Evolutionary conservation across 2,113 vertebrate genomes (phyloP).

Genomic region (Mus pahari): DNA sequence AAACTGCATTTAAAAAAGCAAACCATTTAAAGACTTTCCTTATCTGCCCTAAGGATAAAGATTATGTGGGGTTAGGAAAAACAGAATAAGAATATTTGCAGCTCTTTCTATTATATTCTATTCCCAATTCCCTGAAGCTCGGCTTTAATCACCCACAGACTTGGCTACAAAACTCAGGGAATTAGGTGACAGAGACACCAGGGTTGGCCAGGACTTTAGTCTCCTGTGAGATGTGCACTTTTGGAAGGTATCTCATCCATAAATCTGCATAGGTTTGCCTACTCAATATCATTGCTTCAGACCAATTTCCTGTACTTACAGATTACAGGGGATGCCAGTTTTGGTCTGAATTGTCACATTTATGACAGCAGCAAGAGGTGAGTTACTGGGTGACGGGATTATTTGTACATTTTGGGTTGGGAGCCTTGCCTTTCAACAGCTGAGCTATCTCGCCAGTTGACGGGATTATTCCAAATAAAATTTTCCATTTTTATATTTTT

Average conservation of each 20-base stretch:
- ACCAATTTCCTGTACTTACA: neutral
- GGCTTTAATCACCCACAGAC: neutral
- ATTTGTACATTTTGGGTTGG: neutral
- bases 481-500: neutral
- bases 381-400: accelerated
- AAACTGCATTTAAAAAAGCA: neutral
- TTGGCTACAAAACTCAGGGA: neutral
- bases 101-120: neutral
- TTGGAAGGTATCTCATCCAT: accelerated
- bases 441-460: neutral
- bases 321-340: no score
- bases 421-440: neutral
- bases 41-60: neutral
- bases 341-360: no score
- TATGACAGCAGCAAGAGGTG: no score
- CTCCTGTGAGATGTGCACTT: neutral
- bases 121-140: neutral
- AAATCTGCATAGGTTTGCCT: accelerated
- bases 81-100: neutral
- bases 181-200: neutral
- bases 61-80: neutral
- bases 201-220: accelerated
- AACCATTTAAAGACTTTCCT: neutral
- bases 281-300: accelerated
- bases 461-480: neutral